These are phyloP conservation scores for Drosophila pseudoobscura DNA, from an alignment of 1,140 invertebrate species.

Conservation along the genomic window DNA sequence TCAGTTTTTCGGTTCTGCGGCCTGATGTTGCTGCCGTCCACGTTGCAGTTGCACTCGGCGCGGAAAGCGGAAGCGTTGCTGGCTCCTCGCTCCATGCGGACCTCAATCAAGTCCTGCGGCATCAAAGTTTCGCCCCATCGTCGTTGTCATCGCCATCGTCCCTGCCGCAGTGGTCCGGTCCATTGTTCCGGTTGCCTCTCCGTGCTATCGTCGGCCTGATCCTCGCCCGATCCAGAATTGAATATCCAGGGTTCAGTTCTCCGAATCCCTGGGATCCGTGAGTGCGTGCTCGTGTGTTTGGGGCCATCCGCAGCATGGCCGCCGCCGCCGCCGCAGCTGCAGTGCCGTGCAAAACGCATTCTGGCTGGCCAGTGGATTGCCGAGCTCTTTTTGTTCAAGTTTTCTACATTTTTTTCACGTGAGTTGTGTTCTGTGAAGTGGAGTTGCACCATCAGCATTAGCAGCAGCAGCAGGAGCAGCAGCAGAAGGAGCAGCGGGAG, in stretches of 20 bases:
- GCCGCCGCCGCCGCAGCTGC: slow-evolving; percentile 26
- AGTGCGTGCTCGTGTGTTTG: not conserved
- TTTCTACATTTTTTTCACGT: slow-evolving; percentile 46
- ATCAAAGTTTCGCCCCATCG: too few relatives aligned
- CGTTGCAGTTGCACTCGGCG: slow-evolving; percentile 74
- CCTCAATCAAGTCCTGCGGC: slow-evolving; percentile 1
- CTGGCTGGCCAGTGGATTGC: slow-evolving; percentile 41
- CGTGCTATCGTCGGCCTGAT: not conserved
- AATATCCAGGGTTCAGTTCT: too few relatives aligned
- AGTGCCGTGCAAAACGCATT: slow-evolving; percentile 29
- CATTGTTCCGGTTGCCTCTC: too few relatives aligned
- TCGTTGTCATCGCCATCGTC: too few relatives aligned
- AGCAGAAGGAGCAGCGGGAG: not conserved
- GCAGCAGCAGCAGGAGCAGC: slow-evolving; percentile 3
- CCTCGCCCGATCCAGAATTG: not conserved
- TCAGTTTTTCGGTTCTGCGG: slow-evolving; percentile 54
- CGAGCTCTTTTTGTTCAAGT: slow-evolving; percentile 38
- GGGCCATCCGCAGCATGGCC: slow-evolving; percentile 27
- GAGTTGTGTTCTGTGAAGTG: slow-evolving; percentile 19
- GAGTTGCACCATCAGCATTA: slow-evolving; percentile 12
- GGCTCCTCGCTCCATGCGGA: slow-evolving; percentile 44
- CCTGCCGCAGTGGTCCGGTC: too few relatives aligned
- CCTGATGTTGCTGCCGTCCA: slow-evolving; percentile 68
- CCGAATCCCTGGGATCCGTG: not conserved
- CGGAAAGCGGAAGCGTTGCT: slow-evolving; percentile 72